These are phyloP conservation scores for Tethya wilhelma DNA, from an alignment of 37 sponge, comb jelly and placozoan species.

Conservation along the genomic window DNA sequence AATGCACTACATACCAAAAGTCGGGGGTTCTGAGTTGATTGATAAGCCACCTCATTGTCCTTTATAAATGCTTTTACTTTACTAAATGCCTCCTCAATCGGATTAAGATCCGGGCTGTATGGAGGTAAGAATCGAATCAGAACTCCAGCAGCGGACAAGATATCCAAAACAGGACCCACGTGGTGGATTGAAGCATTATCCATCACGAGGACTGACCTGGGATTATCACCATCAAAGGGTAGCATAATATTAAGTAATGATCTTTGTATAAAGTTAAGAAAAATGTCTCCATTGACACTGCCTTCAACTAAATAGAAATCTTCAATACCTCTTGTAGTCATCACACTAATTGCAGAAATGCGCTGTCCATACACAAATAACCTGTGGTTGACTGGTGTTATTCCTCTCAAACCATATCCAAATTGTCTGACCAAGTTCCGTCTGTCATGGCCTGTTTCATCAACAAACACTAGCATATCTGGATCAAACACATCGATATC, in stretches of 20 bases:
- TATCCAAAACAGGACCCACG: background rate
- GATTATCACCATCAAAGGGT: conserved; percentile 19
- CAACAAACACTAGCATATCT: conserved; percentile 23
- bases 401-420: conserved; percentile 20
- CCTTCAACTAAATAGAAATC: conserved; percentile 23
- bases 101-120: conserved; percentile 18
- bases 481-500: background rate
- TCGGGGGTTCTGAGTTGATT: background rate
- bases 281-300: conserved; percentile 15
- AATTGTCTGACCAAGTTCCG: background rate
- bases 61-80: background rate
- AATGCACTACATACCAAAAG: background rate
- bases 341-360: conserved; percentile 10
- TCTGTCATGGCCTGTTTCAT: conserved; percentile 23
- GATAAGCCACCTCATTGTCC: background rate
- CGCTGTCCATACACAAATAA: no score
- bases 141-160: background rate
- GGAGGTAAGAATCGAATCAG: conserved; percentile 10
- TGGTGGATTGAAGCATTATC: no score
- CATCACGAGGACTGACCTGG: conserved; percentile 16
- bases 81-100: conserved; percentile 14
- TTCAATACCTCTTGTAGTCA: conserved; percentile 18
- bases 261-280: conserved; percentile 1
- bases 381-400: background rate
- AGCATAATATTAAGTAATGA: background rate